phyloP scores from a whole-genome alignment of 2,113 vertebrate genomes.

The Misgurnus anguillicaudatus region DNA sequence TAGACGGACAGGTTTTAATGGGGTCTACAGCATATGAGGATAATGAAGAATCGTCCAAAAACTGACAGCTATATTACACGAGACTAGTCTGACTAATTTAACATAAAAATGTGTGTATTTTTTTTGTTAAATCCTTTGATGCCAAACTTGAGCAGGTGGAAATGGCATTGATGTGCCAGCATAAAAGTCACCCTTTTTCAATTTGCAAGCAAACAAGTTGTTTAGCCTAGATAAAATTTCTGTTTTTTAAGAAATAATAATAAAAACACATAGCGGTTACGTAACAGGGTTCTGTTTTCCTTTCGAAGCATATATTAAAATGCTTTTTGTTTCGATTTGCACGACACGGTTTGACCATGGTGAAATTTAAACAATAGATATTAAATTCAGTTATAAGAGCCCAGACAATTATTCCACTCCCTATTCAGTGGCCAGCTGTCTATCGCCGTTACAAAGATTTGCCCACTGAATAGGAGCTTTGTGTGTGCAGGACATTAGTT shows the following conservation, averaged over 20 bases:
- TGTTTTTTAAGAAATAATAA: background rate
- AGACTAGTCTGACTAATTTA: too few species aligned
- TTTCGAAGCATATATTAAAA: too few species aligned
- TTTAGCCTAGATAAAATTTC: background rate
- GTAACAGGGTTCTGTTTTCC: background rate
- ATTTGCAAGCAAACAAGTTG: background rate
- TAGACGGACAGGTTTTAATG: background rate
- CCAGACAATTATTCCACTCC: too few species aligned
- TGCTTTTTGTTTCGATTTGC: background rate
- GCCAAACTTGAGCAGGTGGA: background rate
- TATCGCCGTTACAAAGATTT: background rate
- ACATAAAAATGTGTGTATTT: too few species aligned
- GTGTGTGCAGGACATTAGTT: too few species aligned
- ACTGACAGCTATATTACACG: too few species aligned
- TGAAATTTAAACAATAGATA: background rate
- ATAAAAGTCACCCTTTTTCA: background rate
- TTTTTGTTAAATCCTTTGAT: too few species aligned
- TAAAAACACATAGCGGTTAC: background rate
- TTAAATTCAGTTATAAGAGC: background rate
- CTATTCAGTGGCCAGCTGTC: too few species aligned
- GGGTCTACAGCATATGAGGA: background rate
- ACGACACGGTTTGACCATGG: background rate
- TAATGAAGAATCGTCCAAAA: background rate
- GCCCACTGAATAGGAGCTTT: too few species aligned
- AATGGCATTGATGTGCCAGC: background rate